Evolutionary conservation across 2,888 invertebrate species (phyloP), one percentile per base, ranked within the genome.

Genomic region (Torymus aiolomorphi): DNA sequence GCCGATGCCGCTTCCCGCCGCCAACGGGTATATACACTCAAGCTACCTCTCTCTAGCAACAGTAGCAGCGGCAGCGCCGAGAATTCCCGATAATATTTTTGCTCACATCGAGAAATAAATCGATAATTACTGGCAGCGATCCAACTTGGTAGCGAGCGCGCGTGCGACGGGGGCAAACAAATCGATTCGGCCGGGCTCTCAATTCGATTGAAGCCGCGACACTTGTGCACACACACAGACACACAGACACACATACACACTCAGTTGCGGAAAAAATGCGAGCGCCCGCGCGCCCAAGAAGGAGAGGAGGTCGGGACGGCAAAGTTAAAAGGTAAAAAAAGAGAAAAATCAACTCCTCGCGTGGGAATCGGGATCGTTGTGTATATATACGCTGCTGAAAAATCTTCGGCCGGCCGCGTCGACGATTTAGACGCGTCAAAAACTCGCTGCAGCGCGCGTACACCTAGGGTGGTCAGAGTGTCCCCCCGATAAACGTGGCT

Each of bases 401-500:
- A 70, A 70, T 63, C 62, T 63, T 20, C 2, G 20, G 20, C 20
- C 20, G 2, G 20, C 20, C 20, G 20, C 20, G 20, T 20, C 20
- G 20, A 20, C 20, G 20, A 20, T 20, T 20, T 20, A 42, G 13
- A 70, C n/a, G 59, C 20, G 62, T 70, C 61, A 66, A 78, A 67
- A 65, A 65, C 65, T 62, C 49, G 49, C 42, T 12, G 54, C 24
- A 10, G 66, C 24, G 69, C 77, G 72, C 77, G 72, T 72, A 73
- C 62, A 51, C 31, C 11, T 67, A 8, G 8, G 42, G 52, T 57
- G 18, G 62, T 62, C 56, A 16, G 57, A 49, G 56, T 73, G 31
- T 56, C 73, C 59, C 67, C 59, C 75, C 83, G 79, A 83, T 84
- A 81, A 81, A 82, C 74, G 69, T 79, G 81, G 76, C 57, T 61